phyloP scores from a whole-genome alignment of 2,888 invertebrate species.

The Crepidodera aurea region DNA sequence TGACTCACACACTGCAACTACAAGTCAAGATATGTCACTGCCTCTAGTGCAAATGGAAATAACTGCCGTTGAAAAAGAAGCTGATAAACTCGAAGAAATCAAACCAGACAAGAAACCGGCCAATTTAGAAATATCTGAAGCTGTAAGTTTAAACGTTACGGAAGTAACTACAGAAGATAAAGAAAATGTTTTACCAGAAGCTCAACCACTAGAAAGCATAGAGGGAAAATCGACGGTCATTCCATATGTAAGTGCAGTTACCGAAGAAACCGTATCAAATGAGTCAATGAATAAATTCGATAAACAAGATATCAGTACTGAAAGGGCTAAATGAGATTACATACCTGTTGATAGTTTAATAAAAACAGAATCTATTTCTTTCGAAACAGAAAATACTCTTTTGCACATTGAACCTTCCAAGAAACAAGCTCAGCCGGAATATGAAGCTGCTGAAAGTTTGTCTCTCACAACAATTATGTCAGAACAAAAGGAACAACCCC shows the following conservation, averaged over 20 bases:
- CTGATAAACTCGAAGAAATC: conserved; percentile 58
- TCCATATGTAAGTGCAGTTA: conserved; percentile 67
- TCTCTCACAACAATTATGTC: conserved; percentile 66
- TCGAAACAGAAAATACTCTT: conserved; percentile 68
- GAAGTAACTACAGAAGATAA: conserved; percentile 64
- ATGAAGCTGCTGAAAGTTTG: conserved; percentile 66
- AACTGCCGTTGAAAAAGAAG: conserved; percentile 65
- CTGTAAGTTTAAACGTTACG: conserved; percentile 68
- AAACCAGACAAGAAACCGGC: conserved; percentile 66
- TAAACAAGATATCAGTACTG: conserved; percentile 39
- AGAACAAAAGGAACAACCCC: conserved; percentile 66
- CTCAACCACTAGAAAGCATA: conserved; percentile 58
- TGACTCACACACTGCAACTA: conserved; percentile 59
- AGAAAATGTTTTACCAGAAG: conserved; percentile 63
- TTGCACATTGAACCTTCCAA: conserved; percentile 59
- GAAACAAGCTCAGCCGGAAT: conserved; percentile 63
- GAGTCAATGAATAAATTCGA: conserved; percentile 54
- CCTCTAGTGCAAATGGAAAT: conserved; percentile 62
- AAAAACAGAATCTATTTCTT: conserved; percentile 65
- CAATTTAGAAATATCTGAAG: conserved; percentile 65
- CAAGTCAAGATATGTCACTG: conserved; percentile 61
- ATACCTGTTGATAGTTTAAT: conserved; percentile 67
- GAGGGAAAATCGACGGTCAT: conserved; percentile 66
- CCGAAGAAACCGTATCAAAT: conserved; percentile 66
- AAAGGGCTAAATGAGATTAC: conserved; percentile 46